Conservation (phyloP, 1,140 invertebrate genomes). For the Oryctes rhinoceros region DNA sequence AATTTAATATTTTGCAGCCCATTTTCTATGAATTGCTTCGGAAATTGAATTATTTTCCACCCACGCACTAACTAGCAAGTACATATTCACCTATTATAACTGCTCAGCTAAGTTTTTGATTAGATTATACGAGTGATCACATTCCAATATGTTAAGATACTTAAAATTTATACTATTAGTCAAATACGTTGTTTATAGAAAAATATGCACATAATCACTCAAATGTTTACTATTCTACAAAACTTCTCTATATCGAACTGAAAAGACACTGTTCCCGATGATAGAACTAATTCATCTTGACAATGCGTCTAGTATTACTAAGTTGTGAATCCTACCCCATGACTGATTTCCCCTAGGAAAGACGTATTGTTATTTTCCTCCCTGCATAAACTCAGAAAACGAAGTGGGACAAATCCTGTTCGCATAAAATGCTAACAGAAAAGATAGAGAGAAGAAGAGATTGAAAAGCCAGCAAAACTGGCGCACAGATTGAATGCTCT, state of each 20-base stretch:
- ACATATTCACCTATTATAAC: too few species aligned
- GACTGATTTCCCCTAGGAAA: conserved; percentile 35
- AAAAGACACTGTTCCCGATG: background rate
- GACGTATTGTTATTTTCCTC: conserved; percentile 39
- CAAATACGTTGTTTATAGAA: too few species aligned
- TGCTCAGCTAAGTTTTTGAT: too few species aligned
- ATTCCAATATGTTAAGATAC: too few species aligned
- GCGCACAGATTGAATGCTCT: conserved; percentile 34
- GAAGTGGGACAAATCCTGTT: conserved; percentile 10
- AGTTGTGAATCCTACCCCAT: conserved; percentile 14
- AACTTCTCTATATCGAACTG: background rate
- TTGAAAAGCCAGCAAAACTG: conserved; percentile 25
- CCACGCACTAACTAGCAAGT: too few species aligned
- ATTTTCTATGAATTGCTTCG: too few species aligned
- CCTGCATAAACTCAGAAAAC: background rate
- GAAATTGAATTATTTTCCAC: too few species aligned
- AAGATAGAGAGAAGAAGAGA: conserved; percentile 24
- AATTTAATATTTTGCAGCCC: too few species aligned
- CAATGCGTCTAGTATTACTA: conserved; percentile 7
- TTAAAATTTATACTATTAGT: too few species aligned
- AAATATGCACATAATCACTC: background rate
- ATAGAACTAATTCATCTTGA: conserved; percentile 17
- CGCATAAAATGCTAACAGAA: conserved; percentile 13
- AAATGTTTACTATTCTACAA: background rate
- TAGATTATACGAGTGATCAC: too few species aligned